A percentile compares a stretch with the other conserved stretches of the same genome.
phyloP scores from a whole-genome alignment of 2,888 invertebrate species.

The Lasioglossum marginatum region DNA sequence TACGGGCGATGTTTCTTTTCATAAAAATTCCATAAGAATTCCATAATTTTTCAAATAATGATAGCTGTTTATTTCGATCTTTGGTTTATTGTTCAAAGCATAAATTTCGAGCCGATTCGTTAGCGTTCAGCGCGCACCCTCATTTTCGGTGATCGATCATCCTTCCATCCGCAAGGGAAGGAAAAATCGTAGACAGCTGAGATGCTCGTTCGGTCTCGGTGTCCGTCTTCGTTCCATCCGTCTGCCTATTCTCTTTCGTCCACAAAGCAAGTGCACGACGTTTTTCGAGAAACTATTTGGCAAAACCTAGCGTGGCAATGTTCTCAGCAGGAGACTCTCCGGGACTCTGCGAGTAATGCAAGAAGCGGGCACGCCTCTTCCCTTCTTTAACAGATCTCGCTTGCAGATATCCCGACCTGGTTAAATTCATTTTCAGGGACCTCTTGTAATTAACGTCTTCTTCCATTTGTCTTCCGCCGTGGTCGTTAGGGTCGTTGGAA shows the following conservation, averaged over 20 bases:
- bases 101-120: constrained; percentile 61
- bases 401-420: constrained; percentile 63
- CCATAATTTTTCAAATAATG: no score
- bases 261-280: constrained; percentile 53
- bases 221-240: constrained; percentile 26
- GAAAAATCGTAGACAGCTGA: constrained; percentile 67
- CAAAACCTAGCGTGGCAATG: constrained; percentile 41
- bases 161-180: constrained; percentile 40
- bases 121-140: constrained; percentile 43
- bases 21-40: no score
- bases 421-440: constrained; percentile 66
- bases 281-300: constrained; percentile 63
- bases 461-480: constrained; percentile 66
- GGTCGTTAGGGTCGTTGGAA: constrained; percentile 46
- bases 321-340: constrained; percentile 58
- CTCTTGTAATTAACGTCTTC: constrained; percentile 67
- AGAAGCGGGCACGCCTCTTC: constrained; percentile 69
- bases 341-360: constrained; percentile 59
- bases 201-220: constrained; percentile 39
- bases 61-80: neutral
- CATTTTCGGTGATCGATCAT: constrained; percentile 72
- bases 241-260: constrained; percentile 43
- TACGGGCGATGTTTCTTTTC: no score
- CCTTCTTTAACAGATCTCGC: constrained; percentile 64
- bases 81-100: constrained; percentile 32